phyloP scores from a whole-genome alignment of 2,888 invertebrate genomes.

The Eupithecia vulgata region DNA sequence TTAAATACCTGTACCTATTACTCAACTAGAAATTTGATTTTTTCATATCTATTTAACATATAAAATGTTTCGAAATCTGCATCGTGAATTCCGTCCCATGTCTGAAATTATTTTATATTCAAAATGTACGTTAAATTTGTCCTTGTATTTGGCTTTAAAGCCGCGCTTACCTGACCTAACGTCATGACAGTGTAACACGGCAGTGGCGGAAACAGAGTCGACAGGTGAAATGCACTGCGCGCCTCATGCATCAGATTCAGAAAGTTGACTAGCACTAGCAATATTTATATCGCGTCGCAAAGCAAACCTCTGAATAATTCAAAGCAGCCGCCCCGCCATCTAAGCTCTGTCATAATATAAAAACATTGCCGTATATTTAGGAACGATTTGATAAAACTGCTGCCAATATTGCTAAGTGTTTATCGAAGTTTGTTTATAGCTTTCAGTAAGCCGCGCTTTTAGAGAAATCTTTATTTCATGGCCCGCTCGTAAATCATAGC shows the following conservation, averaged over 20 bases:
- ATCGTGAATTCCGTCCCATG: not conserved
- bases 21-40: no score
- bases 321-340: slow-evolving; percentile 38
- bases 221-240: slow-evolving; percentile 1
- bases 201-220: not conserved
- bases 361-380: slow-evolving; percentile 28
- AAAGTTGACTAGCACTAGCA: slow-evolving; percentile 22
- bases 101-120: not conserved
- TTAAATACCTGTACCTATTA: no score
- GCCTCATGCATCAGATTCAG: slow-evolving; percentile 16
- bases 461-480: slow-evolving; percentile 12
- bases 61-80: not conserved
- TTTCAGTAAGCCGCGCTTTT: slow-evolving; percentile 5
- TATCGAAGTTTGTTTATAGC: slow-evolving; percentile 23
- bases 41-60: not conserved
- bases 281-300: slow-evolving; percentile 52
- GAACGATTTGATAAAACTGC: slow-evolving; percentile 30
- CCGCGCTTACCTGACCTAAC: not conserved
- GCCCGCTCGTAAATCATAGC: not conserved
- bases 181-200: not conserved
- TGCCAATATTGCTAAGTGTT: slow-evolving; percentile 34
- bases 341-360: slow-evolving; percentile 36
- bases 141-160: not conserved
- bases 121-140: not conserved
- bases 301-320: slow-evolving; percentile 60